Evolutionary conservation across 2,113 vertebrate species (phyloP).

Genomic region (Synodontis membranacea): DNA sequence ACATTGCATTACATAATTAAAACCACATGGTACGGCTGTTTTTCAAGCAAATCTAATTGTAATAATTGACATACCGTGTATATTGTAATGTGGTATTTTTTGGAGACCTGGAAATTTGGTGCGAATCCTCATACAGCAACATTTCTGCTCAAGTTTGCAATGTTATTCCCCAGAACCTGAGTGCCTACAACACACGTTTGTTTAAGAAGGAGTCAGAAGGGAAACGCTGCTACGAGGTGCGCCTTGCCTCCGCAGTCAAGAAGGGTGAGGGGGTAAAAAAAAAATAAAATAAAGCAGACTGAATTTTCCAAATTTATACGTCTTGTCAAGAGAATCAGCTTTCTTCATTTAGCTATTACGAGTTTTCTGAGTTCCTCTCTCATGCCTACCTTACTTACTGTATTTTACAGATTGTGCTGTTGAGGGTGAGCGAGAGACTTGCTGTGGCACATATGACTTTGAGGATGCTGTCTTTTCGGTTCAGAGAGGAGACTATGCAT

Average conservation of each 20-base stretch:
- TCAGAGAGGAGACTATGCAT: conserved; percentile 82
- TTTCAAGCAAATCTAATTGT: background rate
- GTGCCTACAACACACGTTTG: conserved; percentile 89
- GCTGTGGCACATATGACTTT: conserved; percentile 78
- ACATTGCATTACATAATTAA: background rate
- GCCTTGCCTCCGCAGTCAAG: conserved; percentile 82
- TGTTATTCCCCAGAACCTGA: conserved; percentile 76
- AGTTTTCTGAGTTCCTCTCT: background rate
- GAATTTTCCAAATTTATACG: background rate
- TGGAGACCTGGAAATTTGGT: background rate
- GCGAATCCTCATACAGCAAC: background rate
- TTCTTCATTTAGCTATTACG: background rate
- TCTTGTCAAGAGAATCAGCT: background rate
- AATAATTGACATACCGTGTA: background rate
- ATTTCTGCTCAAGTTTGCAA: background rate
- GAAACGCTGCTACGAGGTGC: conserved; percentile 80
- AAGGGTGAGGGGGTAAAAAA: conserved; percentile 72
- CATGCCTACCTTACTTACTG: background rate
- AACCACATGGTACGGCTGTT: background rate
- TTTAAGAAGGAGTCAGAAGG: conserved; percentile 77
- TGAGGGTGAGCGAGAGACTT: conserved; percentile 70
- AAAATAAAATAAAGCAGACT: background rate
- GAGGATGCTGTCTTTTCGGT: conserved; percentile 77
- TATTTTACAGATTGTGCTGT: conserved; percentile 68
- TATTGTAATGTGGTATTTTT: background rate